These are phyloP conservation scores for Thryonomys swinderianus DNA, from an alignment of 2,113 vertebrate species.

Conservation along the genomic window DNA sequence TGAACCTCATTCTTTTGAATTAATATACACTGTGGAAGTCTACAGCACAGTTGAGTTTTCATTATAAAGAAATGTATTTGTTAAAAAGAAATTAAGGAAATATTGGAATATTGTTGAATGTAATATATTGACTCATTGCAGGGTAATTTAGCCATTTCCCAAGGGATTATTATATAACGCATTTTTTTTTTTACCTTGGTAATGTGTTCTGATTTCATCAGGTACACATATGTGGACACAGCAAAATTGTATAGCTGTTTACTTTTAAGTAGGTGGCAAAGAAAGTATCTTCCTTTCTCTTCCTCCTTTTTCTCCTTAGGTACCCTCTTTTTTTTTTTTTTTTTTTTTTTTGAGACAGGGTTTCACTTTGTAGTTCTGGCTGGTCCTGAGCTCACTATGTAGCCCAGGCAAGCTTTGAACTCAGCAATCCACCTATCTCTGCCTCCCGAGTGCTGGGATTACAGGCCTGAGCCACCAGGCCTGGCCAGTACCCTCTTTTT, in stretches of 20 bases:
- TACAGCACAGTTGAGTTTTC: conserved; percentile 20
- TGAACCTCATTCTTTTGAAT: neutral
- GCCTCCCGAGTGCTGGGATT: too few species aligned
- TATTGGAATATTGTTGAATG: neutral
- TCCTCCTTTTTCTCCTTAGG: too few species aligned
- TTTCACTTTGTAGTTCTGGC: too few species aligned
- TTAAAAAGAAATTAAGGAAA: conserved; percentile 25
- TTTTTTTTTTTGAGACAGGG: too few species aligned
- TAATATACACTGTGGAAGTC: neutral
- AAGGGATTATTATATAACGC: neutral
- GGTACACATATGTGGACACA: conserved; percentile 17
- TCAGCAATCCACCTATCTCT: too few species aligned
- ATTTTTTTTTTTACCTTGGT: conserved; percentile 30
- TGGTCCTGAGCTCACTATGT: too few species aligned
- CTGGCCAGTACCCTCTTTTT: neutral
- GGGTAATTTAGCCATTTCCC: neutral
- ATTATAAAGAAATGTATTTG: conserved; percentile 29
- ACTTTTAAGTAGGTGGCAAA: neutral
- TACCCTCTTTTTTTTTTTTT: neutral
- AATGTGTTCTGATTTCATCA: conserved; percentile 22
- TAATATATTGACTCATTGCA: neutral
- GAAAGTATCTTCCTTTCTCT: neutral
- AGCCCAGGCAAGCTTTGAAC: too few species aligned
- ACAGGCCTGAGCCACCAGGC: too few species aligned
- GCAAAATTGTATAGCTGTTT: neutral